Percentiles rank a stretch among this genome's conserved stretches.
These are phyloP conservation scores for Drosophila funebris DNA, from an alignment of 1,140 invertebrate genomes.

Conservation along the genomic window DNA sequence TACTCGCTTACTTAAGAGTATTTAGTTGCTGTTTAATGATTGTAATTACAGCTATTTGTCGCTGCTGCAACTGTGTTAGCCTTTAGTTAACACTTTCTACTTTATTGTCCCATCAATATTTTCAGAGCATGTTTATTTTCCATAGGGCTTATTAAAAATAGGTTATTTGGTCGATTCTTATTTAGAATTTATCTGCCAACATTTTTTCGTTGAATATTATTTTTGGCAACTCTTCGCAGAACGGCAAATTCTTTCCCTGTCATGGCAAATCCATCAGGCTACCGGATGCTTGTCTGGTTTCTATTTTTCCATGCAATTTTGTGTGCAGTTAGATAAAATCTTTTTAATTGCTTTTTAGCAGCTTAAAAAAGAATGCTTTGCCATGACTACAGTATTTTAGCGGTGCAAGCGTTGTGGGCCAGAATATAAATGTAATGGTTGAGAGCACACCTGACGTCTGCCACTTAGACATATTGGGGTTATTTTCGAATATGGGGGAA, in stretches of 20 bases:
- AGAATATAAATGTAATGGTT: conserved; percentile 18
- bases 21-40: too few relatives aligned
- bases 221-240: too few relatives aligned
- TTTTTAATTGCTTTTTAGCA: conserved; percentile 58
- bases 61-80: too few relatives aligned
- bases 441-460: conserved; percentile 44
- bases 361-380: conserved; percentile 69
- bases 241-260: neutral
- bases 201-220: conserved; percentile 23
- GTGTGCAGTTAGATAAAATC: conserved; percentile 47
- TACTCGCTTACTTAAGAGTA: too few relatives aligned
- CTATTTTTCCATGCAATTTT: conserved; percentile 23
- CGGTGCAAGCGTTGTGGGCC: conserved; percentile 17
- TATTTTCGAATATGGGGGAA: conserved; percentile 61
- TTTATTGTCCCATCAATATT: too few relatives aligned
- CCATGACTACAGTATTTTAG: conserved; percentile 59
- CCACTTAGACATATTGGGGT: conserved; percentile 73
- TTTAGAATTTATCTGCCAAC: too few relatives aligned
- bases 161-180: too few relatives aligned
- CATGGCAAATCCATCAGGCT: neutral
- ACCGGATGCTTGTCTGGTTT: conserved; percentile 38
- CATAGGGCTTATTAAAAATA: too few relatives aligned
- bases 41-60: too few relatives aligned
- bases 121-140: too few relatives aligned
- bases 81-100: too few relatives aligned